Evolutionary conservation across 2,888 invertebrate species (phyloP).

Genomic region (Leucoptera coffeella): DNA sequence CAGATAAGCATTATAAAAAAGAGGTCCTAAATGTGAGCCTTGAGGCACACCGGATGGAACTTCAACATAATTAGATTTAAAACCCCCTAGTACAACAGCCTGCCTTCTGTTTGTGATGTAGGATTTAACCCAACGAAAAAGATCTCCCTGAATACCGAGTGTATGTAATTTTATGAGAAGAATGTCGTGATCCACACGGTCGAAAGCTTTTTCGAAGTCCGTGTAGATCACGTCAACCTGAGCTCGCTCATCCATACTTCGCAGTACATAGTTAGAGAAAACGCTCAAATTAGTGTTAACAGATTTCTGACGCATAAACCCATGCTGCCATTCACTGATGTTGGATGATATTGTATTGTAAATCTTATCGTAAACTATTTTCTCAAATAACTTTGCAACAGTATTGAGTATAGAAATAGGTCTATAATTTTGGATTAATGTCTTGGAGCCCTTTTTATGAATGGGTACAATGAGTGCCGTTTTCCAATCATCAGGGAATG

Average conservation of each 20-base stretch:
- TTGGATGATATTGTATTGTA: neutral
- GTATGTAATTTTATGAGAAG: neutral
- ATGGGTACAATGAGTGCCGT: constrained; percentile 1
- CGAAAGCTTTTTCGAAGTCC: constrained; percentile 1
- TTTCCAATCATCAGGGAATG: constrained; percentile 2
- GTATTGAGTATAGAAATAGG: constrained; percentile 2
- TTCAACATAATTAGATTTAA: constrained; percentile 5
- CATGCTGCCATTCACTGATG: neutral
- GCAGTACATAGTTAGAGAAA: constrained; percentile 1
- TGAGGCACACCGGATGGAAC: constrained; percentile 9
- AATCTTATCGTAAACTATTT: neutral
- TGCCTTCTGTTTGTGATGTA: constrained; percentile 7
- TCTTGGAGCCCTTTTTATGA: constrained; percentile 2
- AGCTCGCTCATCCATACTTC: neutral
- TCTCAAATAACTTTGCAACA: constrained; percentile 1
- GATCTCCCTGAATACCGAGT: neutral
- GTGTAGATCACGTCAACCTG: constrained; percentile 3
- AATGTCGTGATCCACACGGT: neutral
- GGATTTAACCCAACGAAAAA: constrained; percentile 1
- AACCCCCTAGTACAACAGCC: constrained; percentile 6
- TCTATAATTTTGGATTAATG: neutral
- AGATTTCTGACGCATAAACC: constrained; percentile 1
- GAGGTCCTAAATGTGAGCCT: constrained; percentile 8
- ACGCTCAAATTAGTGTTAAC: neutral
- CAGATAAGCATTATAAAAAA: constrained; percentile 8